These are phyloP conservation scores for Saccostrea glomerata DNA, from an alignment of 1,140 invertebrate genomes.

Conservation along the genomic window DNA sequence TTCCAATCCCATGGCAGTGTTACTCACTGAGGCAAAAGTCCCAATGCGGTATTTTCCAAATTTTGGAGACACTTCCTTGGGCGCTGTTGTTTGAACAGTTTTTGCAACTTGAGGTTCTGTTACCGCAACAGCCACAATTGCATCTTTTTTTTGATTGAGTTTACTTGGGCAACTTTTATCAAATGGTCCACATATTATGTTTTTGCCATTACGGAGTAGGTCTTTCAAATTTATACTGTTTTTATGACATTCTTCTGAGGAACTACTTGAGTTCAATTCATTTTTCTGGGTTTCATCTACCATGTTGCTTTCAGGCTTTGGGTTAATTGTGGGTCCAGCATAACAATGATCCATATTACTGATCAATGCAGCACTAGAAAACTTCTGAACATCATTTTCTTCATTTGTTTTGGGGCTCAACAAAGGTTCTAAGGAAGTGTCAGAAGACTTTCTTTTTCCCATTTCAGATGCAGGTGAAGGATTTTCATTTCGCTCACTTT, in stretches of 20 bases:
- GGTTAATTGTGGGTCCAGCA: background rate
- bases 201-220: slow-evolving; percentile 12
- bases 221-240: slow-evolving; percentile 27
- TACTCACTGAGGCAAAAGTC: slow-evolving; percentile 73
- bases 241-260: background rate
- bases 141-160: slow-evolving; percentile 45
- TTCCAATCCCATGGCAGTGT: slow-evolving; percentile 57
- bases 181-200: background rate
- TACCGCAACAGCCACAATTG: slow-evolving; percentile 44
- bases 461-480: slow-evolving; percentile 26
- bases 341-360: slow-evolving; percentile 30
- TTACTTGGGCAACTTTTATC: slow-evolving; percentile 10
- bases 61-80: slow-evolving; percentile 61
- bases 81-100: background rate
- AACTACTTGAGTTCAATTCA: slow-evolving; percentile 1
- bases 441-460: slow-evolving; percentile 27
- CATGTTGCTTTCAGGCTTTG: background rate
- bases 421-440: slow-evolving; percentile 31
- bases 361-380: slow-evolving; percentile 11
- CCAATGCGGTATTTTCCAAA: slow-evolving; percentile 73
- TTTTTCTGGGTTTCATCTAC: slow-evolving; percentile 29
- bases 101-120: slow-evolving; percentile 27
- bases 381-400: background rate
- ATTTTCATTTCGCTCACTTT: slow-evolving; percentile 35
- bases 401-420: slow-evolving; percentile 5